Conservation (phyloP, 64 coral and sea anemone genomes). For the Platygyra sinensis region DNA sequence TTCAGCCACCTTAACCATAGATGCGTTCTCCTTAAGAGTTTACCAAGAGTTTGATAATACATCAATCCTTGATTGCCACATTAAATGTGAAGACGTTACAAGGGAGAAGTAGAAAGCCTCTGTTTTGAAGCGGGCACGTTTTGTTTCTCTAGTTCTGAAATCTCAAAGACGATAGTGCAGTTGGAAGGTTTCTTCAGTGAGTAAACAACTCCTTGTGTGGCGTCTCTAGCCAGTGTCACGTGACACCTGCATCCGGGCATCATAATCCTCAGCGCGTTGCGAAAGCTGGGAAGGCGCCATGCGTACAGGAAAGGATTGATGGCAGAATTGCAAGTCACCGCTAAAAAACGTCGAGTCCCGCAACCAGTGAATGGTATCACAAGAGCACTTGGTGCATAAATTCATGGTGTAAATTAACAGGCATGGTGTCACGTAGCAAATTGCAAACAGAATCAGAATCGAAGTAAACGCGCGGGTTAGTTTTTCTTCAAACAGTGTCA, state of each 20-base stretch:
- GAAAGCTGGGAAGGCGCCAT: conserved; percentile 85
- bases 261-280: conserved; percentile 36
- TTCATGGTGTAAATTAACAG: conserved; percentile 97
- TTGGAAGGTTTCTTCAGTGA: not conserved
- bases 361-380: conserved; percentile 89
- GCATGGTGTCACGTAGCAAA: conserved; percentile 76
- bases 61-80: too few relatives aligned
- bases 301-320: conserved; percentile 91
- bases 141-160: not conserved
- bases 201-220: not conserved
- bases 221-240: too few relatives aligned
- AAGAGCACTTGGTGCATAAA: conserved; percentile 81
- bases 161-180: not conserved
- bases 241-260: not conserved
- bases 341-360: conserved; percentile 83
- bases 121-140: not conserved
- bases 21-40: too few relatives aligned
- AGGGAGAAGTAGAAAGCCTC: too few relatives aligned
- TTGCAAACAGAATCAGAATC: conserved; percentile 72
- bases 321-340: conserved; percentile 74
- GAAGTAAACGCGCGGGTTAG: conserved; percentile 38
- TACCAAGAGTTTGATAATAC: too few relatives aligned
- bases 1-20: too few relatives aligned
- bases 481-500: conserved; percentile 51
- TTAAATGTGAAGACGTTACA: too few relatives aligned